A percentile compares a stretch with the other conserved stretches of the same genome.
Evolutionary conservation across 2,113 vertebrate genomes (phyloP).

Genomic region (Bujurquina vittata): DNA sequence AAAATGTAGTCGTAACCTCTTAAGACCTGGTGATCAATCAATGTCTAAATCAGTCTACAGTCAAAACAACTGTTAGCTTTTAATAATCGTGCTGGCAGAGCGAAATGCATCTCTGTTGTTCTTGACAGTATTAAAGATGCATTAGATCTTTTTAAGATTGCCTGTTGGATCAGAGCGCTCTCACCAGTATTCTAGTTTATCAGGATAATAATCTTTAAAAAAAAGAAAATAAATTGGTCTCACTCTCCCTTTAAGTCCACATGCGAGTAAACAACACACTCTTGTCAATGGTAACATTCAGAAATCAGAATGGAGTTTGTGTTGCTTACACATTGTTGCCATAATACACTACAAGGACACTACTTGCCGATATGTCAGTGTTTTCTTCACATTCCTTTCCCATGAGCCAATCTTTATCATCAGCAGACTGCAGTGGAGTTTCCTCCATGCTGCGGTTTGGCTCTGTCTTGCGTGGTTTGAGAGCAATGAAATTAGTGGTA

Average conservation of each 20-base stretch:
- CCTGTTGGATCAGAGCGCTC: background rate
- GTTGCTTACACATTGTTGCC: slow-evolving; percentile 13
- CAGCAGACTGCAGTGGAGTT: slow-evolving; percentile 56
- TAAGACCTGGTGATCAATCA: background rate
- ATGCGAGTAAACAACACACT: background rate
- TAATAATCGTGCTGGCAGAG: background rate
- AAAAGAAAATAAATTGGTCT: background rate
- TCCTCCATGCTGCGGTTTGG: slow-evolving; percentile 75
- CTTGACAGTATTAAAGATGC: background rate
- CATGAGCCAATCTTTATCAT: slow-evolving; percentile 68
- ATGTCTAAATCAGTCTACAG: background rate
- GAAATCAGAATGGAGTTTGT: background rate
- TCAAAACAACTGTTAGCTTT: background rate
- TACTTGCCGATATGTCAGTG: fast-evolving
- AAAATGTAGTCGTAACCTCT: background rate
- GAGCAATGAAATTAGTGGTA: slow-evolving; percentile 82
- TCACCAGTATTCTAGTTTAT: background rate
- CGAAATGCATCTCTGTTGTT: fast-evolving
- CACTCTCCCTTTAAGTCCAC: background rate
- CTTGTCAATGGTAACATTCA: background rate
- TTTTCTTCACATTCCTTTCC: slow-evolving; percentile 42
- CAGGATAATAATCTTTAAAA: fast-evolving
- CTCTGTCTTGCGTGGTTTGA: slow-evolving; percentile 64
- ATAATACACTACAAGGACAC: background rate
- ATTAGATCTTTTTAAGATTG: background rate